Evolutionary conservation across 30 jellyfish, hydroid and myxozoan genomes (phyloP), one percentile per base, ranked within the genome.

Genomic region (Aurelia aurita): DNA sequence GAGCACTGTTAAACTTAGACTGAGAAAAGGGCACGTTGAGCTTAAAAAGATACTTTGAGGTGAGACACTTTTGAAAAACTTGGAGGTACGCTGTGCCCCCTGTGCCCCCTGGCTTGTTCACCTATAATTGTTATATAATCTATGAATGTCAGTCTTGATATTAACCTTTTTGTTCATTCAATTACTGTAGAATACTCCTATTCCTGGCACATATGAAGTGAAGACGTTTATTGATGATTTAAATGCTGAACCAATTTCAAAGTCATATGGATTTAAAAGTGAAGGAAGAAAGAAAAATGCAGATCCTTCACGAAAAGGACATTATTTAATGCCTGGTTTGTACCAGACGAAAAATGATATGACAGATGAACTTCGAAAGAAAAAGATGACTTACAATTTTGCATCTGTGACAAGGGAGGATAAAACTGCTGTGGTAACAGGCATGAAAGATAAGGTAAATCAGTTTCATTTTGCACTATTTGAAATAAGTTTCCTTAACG

Each of bases 221-320:
- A 55, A 31, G 26, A 79, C 85, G 2, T 92, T 86, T 51, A 19
- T 92, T 5, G 91, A 92, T 25, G 97, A 92, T 21, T 60, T 85
- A 32, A 80, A 64, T 25, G 88, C 96, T 20, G 84, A 55, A 21
- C 92, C 92, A 55, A 77, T 87, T n/a, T 49, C 62, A 69, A 87
- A 72, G 87, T 72, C 90, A 0, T 92, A 92, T 69, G 98, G 98
- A 15, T 92, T 92, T 90, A 86, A 92, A 86, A 85, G 97, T 35
- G 89, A 84, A 53, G 98, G 98, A 20, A 74, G 98, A 55, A 92
- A 68, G 59, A 74, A 76, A 44, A 79, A 76, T 57, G 98, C 97
- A 25, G 98, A 92, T 70, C 97, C 97, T 3, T 80, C 98, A 6
- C 43, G 82, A 53, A 86, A 83, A 55, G 98, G 98, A 10, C 71